Evolutionary conservation across 2,888 invertebrate species (phyloP).

Genomic region (Eristalinus aeneus): DNA sequence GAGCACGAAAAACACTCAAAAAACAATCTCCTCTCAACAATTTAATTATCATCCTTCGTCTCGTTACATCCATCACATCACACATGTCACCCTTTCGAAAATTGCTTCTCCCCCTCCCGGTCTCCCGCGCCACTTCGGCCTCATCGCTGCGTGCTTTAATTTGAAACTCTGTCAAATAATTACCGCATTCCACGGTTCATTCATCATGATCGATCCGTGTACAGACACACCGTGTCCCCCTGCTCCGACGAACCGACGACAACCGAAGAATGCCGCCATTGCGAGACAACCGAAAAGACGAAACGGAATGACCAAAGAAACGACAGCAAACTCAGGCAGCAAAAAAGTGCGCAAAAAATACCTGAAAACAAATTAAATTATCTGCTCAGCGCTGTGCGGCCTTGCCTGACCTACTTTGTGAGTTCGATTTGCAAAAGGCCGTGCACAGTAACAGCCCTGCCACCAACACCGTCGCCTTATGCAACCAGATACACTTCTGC

Average conservation of each 20-base stretch:
- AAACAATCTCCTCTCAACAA: slow-evolving; percentile 55
- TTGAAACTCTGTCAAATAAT: slow-evolving; percentile 59
- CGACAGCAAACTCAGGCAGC: background rate
- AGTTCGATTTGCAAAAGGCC: slow-evolving; percentile 71
- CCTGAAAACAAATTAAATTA: slow-evolving; percentile 63
- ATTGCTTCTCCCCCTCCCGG: slow-evolving; percentile 23
- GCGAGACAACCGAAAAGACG: background rate
- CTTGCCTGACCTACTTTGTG: slow-evolving; percentile 79
- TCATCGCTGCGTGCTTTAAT: slow-evolving; percentile 15
- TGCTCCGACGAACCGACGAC: background rate
- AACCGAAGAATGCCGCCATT: slow-evolving; percentile 16
- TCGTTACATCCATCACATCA: slow-evolving; percentile 34
- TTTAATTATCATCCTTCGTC: slow-evolving; percentile 67
- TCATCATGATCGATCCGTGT: slow-evolving; percentile 62
- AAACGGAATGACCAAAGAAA: slow-evolving; percentile 10
- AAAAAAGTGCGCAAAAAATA: slow-evolving; percentile 16
- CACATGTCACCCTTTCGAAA: slow-evolving; percentile 57
- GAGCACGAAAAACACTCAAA: background rate
- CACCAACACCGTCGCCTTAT: slow-evolving; percentile 27
- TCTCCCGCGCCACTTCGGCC: background rate
- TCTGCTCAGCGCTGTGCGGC: slow-evolving; percentile 73
- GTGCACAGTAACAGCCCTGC: slow-evolving; percentile 1
- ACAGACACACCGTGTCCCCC: slow-evolving; percentile 3
- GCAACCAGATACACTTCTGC: slow-evolving; percentile 57
- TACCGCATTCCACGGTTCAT: slow-evolving; percentile 63